Evolutionary conservation across 2,888 invertebrate genomes (phyloP).

Genomic region (Andricus curvator): DNA sequence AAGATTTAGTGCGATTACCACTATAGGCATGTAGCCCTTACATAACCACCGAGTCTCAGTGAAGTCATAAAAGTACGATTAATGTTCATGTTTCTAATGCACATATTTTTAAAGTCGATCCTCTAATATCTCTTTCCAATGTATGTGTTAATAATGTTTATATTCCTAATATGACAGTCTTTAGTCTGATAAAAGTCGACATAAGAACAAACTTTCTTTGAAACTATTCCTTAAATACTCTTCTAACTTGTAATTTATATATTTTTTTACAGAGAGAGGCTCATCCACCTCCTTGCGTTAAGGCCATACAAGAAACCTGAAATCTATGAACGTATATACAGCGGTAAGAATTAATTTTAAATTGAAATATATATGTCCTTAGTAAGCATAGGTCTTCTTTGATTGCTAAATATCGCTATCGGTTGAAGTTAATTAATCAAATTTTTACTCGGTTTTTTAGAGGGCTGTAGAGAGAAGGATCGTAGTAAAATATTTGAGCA

Average conservation of each 20-base stretch:
- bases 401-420: background rate
- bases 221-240: slow-evolving; percentile 11
- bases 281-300: slow-evolving; percentile 95
- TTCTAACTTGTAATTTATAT: slow-evolving; percentile 51
- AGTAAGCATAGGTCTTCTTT: background rate
- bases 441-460: slow-evolving; percentile 80
- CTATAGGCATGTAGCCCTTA: background rate
- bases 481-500: slow-evolving; percentile 87
- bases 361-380: background rate
- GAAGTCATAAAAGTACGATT: background rate
- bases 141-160: background rate
- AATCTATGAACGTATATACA: slow-evolving; percentile 87
- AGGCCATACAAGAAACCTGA: slow-evolving; percentile 97
- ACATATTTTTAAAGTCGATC: background rate
- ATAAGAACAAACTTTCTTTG: slow-evolving; percentile 26
- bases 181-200: slow-evolving; percentile 7
- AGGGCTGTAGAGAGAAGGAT: slow-evolving; percentile 93
- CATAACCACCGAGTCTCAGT: background rate
- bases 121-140: background rate
- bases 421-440: background rate
- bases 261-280: slow-evolving; percentile 88
- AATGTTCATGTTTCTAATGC: background rate
- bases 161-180: background rate
- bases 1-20: background rate
- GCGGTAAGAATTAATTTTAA: slow-evolving; percentile 46